Base-by-base conservation (phyloP, 1,140 invertebrate species). In the Heterodera carotae region DNA sequence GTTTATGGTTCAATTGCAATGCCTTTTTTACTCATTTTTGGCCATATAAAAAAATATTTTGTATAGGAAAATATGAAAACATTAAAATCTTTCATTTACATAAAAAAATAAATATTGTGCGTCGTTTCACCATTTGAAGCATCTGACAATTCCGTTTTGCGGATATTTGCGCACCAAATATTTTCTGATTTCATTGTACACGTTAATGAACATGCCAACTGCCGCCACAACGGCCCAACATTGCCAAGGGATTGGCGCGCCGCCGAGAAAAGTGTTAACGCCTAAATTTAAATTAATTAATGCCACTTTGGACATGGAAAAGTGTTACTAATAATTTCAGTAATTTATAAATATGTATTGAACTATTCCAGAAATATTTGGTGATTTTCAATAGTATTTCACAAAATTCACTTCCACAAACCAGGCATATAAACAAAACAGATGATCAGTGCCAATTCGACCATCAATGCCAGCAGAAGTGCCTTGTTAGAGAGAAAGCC, bases 171-270 rank as follows among this genome's bases (percentile, higher is more conserved):
- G 31, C 22, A 84, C 74, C 29, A 67, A 72, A 60, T 67, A 81
- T 69, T 82, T 82, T 12, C 81, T 69, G 27, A 84, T 39, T 68
- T 82, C 81, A 59, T 82, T 82, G 78, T 76, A 82, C 36, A 31
- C 43, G 53, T 81, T 71, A 29, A 76, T 84, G 15, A 81, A 69
- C 18, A 82, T 34, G 31, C 81, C 81, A 56, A 81, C 48, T 27
- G 56, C 78, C 33, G 77, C 81, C 15, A 84, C 82, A 27, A 82
- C 67, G 18, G 72, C 53, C 81, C 81, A 82, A 56, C 82, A 78
- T 27, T 81, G 64, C 73, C 80, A 82, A 10, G 82, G 77, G 36
- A 84, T 73, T 33, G 81, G 39, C 10, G 72, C 76, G 7, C 81
- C 81, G 10, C 81, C 81, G 39, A 82, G 48, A 48, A 82, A 82